Percentiles rank a stretch among this genome's conserved stretches.
Conservation (phyloP, 2,888 invertebrate species). For the Lacanobia wlatinum region DNA sequence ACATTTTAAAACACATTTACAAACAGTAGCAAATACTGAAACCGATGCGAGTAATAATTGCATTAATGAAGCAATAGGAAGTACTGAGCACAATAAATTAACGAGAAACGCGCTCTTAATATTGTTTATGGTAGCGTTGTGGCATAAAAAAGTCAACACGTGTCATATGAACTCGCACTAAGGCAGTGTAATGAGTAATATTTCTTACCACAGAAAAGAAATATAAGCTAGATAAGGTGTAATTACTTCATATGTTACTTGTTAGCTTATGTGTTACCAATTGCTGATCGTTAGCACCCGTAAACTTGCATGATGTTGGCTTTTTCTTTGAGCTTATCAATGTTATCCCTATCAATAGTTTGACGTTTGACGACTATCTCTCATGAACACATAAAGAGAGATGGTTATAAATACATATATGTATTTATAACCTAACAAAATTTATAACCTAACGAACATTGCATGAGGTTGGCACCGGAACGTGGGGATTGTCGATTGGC, state of each 20-base stretch:
- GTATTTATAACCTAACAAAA: no score
- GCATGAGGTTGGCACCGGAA: not conserved
- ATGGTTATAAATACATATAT: not conserved
- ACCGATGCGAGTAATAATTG: constrained; percentile 4
- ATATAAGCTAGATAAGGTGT: constrained; percentile 52
- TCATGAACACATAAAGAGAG: not conserved
- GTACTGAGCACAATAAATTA: constrained; percentile 38
- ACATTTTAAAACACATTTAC: not conserved
- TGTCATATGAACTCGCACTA: constrained; percentile 45
- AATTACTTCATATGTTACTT: constrained; percentile 47
- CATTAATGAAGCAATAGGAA: constrained; percentile 24
- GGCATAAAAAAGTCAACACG: constrained; percentile 56
- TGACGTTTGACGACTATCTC: constrained; percentile 1
- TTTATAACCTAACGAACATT: no score
- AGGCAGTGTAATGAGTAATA: constrained; percentile 46
- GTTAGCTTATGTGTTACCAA: constrained; percentile 35
- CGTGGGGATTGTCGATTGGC: no score
- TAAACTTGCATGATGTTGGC: constrained; percentile 15
- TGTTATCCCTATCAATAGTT: constrained; percentile 13
- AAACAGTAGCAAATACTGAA: not conserved
- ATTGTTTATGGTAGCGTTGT: constrained; percentile 34
- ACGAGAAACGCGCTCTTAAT: constrained; percentile 28
- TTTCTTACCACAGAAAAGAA: constrained; percentile 36
- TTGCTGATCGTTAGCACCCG: constrained; percentile 22
- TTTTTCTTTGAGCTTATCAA: constrained; percentile 15